Evolutionary conservation across 2,113 vertebrate species (phyloP), one percentile per base, ranked within the genome.

Genomic region (Apaloderma vittatum): DNA sequence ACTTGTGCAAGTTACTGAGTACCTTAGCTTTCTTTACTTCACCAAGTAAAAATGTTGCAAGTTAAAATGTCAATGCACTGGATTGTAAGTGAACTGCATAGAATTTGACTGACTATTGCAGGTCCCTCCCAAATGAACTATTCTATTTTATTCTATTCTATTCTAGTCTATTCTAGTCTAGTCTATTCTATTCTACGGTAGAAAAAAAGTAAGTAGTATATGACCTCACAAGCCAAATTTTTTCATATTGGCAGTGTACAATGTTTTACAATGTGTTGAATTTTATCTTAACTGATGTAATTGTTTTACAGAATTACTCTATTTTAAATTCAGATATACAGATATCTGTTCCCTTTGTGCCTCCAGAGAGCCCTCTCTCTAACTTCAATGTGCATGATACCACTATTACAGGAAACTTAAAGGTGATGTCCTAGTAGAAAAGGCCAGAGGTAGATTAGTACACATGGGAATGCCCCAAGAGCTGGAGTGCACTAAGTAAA

Each of bases 191-290:
- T 45, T 46, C 26, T 40, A 6, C 7, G 21, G 4, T 46, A 87
- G 57, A 62, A 70, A 74, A 23, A 22, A 66, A 63, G 3, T 22
- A 59, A 76, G 22, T 19, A 63, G 5, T 32, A 26, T 37, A 37
- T 37, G 32, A 70, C 14, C 5, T 61, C 3, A 2, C 9, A 3
- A 51, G 17, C 3, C 11, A 77, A 22, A 46, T 65, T 77, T 81
- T 68, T 91, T 73, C 26, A 26, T 67, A 24, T 34, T 62, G 52
- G 3, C 22, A 67, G 11, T 29, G 8, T 34, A 43, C 12, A 29
- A 5, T 32, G 48, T 13, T 37, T 11, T 70, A 34, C 8, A 73
- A 17, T 46, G 30, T 0, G 0, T 16, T 1, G 3, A 66, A 46
- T 32, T 71, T 89, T 66, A 9, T 67, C 32, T 85, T 92, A 21